Evolutionary conservation across 2,113 vertebrate species (phyloP).

Genomic region (Epinephelus cyanopodus): DNA sequence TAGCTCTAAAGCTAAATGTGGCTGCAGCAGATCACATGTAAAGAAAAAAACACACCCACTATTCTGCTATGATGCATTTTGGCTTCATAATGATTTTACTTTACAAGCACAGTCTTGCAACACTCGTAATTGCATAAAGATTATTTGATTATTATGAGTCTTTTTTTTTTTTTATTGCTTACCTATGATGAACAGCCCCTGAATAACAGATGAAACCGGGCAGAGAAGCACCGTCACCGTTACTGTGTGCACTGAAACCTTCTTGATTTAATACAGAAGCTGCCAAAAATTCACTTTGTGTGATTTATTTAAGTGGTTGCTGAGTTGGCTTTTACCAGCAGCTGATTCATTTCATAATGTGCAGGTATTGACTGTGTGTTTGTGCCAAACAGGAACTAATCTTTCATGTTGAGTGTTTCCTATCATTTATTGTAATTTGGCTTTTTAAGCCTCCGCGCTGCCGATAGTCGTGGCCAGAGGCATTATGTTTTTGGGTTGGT

Average conservation of each 20-base stretch:
- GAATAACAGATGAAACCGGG: not conserved
- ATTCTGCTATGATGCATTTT: not conserved
- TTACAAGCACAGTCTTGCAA: not conserved
- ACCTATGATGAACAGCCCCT: not conserved
- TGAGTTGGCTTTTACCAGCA: slow-evolving; percentile 7
- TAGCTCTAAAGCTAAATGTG: not conserved
- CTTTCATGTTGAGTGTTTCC: not conserved
- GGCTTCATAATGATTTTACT: not conserved
- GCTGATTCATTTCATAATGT: slow-evolving; percentile 13
- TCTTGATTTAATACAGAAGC: slow-evolving; percentile 13
- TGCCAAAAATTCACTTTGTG: slow-evolving; percentile 39
- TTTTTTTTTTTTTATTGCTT: too few relatives aligned
- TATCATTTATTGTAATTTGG: not conserved
- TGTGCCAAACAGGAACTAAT: not conserved
- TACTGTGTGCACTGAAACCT: not conserved
- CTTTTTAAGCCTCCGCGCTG: not conserved
- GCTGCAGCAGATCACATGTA: not conserved
- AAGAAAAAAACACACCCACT: not conserved
- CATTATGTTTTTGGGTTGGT: too few relatives aligned
- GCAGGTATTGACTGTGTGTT: not conserved
- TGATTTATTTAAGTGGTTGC: slow-evolving; percentile 9
- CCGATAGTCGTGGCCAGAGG: too few relatives aligned
- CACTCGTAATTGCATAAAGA: not conserved
- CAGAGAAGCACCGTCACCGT: not conserved
- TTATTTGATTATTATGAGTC: not conserved